Percentiles rank a stretch among this genome's conserved stretches.
Evolutionary conservation across 1,140 invertebrate genomes (phyloP).

Genomic region (Anagrus nilaparvatae): DNA sequence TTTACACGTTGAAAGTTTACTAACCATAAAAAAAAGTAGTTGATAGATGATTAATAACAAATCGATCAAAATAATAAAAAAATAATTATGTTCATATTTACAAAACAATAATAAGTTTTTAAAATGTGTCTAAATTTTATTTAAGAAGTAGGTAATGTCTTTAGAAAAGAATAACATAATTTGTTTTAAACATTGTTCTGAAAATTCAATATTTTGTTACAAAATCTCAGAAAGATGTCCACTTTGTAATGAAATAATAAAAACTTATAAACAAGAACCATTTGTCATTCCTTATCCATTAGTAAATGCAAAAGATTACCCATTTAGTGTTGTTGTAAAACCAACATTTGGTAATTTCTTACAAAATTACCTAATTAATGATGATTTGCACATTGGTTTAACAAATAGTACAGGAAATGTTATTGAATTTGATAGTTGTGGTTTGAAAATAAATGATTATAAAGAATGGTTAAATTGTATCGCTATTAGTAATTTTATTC

Average conservation of each 20-base stretch:
- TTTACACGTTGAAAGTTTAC: too few relatives aligned
- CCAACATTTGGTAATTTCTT: constrained; percentile 34
- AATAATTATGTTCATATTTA: too few relatives aligned
- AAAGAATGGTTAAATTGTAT: constrained; percentile 31
- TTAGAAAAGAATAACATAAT: constrained; percentile 18
- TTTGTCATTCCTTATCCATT: constrained; percentile 36
- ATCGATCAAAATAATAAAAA: too few relatives aligned
- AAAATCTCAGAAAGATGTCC: constrained; percentile 31
- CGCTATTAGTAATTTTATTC: constrained; percentile 25
- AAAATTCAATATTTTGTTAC: constrained; percentile 31
- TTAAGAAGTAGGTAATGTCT: not conserved
- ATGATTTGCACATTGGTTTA: constrained; percentile 35
- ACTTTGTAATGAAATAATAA: constrained; percentile 21
- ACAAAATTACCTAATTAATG: constrained; percentile 22
- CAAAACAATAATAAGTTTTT: too few relatives aligned
- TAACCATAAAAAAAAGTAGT: too few relatives aligned
- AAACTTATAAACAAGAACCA: constrained; percentile 23
- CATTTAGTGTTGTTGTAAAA: constrained; percentile 27
- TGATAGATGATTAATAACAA: too few relatives aligned
- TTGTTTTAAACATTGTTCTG: constrained; percentile 34
- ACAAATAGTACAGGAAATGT: constrained; percentile 27
- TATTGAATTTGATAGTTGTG: constrained; percentile 33
- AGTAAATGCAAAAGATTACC: constrained; percentile 23
- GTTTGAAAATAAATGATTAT: constrained; percentile 28
- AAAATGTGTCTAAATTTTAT: not conserved